Conservation (phyloP, 2,113 vertebrate genomes). For the Pituophis catenifer region DNA sequence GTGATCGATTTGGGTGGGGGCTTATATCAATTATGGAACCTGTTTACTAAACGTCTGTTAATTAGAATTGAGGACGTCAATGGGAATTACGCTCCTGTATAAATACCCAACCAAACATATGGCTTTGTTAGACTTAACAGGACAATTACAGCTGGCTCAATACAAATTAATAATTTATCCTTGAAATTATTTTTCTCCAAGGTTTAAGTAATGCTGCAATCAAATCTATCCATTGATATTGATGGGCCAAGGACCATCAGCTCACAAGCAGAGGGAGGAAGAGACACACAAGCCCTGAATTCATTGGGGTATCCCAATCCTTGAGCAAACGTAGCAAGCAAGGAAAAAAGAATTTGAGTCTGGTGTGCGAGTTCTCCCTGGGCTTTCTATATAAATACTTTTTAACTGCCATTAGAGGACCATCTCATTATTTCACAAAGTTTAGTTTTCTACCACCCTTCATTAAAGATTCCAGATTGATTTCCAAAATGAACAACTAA, state of each 20-base stretch:
- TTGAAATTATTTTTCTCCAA: conserved; percentile 39
- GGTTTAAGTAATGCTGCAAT: conserved; percentile 35
- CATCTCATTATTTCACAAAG: background rate
- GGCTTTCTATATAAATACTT: no score
- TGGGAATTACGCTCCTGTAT: conserved; percentile 27
- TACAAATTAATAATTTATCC: conserved; percentile 40
- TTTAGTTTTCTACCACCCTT: background rate
- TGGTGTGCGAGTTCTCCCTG: background rate
- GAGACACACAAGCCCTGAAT: background rate
- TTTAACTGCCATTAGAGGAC: background rate
- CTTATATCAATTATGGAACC: conserved; percentile 32
- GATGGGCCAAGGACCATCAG: background rate
- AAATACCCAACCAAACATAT: conserved; percentile 28
- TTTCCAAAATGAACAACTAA: background rate
- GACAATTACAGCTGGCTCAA: conserved; percentile 29
- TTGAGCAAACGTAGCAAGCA: background rate
- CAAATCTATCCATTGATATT: conserved; percentile 18
- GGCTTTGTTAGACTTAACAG: conserved; percentile 37
- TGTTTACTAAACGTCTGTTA: conserved; percentile 31
- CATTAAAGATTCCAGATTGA: background rate
- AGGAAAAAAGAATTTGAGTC: background rate
- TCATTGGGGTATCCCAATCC: background rate
- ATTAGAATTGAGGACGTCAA: conserved; percentile 32
- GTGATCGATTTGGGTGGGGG: conserved; percentile 25
- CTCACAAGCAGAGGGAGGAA: background rate